Conservation (phyloP, 1,140 invertebrate genomes). For the Oncopodura yosiiana region DNA sequence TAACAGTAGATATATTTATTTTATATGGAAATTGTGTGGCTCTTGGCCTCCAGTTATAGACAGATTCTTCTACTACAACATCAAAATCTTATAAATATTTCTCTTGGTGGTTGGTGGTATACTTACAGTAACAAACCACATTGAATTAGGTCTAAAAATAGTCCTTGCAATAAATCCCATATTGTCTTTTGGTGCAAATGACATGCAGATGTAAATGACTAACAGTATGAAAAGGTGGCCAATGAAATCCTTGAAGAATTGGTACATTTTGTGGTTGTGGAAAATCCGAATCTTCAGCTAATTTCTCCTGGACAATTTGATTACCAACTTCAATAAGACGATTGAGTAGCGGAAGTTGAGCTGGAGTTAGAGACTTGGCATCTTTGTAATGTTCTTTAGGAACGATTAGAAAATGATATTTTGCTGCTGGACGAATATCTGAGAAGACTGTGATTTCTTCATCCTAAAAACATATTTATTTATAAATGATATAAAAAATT, state of each 20-base stretch:
- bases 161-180: slow-evolving; percentile 58
- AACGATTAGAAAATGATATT: slow-evolving; percentile 68
- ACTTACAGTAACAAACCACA: slow-evolving; percentile 63
- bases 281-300: slow-evolving; percentile 28
- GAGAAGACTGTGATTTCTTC: slow-evolving; percentile 66
- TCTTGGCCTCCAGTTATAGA: too few relatives aligned
- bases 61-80: too few relatives aligned
- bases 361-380: slow-evolving; percentile 53
- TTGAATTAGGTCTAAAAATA: slow-evolving; percentile 62
- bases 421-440: slow-evolving; percentile 71
- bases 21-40: too few relatives aligned
- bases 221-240: slow-evolving; percentile 78
- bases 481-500: slow-evolving; percentile 5
- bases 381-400: slow-evolving; percentile 66
- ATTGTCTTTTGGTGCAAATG: slow-evolving; percentile 67
- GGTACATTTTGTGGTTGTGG: not conserved
- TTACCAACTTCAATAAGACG: slow-evolving; percentile 51
- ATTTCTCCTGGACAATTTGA: slow-evolving; percentile 45
- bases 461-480: slow-evolving; percentile 52
- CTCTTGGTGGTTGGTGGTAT: too few relatives aligned
- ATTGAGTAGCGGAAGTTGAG: slow-evolving; percentile 57
- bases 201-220: slow-evolving; percentile 77
- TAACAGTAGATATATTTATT: too few relatives aligned
- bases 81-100: too few relatives aligned
- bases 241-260: slow-evolving; percentile 64